A percentile compares a stretch with the other conserved stretches of the same genome.
phyloP scores from a whole-genome alignment of 2,797 vertebrate species.

The Acrossocheilus wenchowensis region DNA sequence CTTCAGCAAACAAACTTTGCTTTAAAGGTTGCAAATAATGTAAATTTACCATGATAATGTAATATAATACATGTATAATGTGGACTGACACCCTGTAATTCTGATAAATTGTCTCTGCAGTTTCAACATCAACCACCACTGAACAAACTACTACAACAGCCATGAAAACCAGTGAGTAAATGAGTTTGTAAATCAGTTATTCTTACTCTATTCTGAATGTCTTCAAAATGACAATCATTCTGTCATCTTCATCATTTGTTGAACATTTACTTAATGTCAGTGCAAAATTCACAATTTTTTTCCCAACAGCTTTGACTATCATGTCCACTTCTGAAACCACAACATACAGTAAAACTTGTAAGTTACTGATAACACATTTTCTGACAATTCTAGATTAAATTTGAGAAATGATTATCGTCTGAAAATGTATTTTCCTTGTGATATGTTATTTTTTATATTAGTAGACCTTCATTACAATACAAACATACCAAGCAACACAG shows the following conservation, averaged over 20 bases:
- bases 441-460: neutral
- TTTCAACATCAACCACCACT: neutral
- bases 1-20: neutral
- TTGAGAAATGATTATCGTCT: neutral
- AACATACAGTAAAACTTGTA: neutral
- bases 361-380: neutral
- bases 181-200: too few species aligned
- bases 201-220: neutral
- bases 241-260: neutral
- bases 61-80: too few species aligned
- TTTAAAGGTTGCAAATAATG: neutral
- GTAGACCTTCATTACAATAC: neutral
- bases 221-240: neutral
- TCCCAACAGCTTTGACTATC: neutral
- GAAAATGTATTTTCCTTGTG: neutral
- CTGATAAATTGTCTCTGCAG: neutral
- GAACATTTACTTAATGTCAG: neutral
- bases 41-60: neutral
- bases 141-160: neutral
- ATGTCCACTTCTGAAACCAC: neutral
- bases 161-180: neutral
- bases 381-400: neutral
- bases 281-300: neutral
- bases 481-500: neutral
- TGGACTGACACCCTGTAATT: neutral